Evolutionary conservation across 2,888 invertebrate genomes (phyloP).

Genomic region (Ferrisia virgata): DNA sequence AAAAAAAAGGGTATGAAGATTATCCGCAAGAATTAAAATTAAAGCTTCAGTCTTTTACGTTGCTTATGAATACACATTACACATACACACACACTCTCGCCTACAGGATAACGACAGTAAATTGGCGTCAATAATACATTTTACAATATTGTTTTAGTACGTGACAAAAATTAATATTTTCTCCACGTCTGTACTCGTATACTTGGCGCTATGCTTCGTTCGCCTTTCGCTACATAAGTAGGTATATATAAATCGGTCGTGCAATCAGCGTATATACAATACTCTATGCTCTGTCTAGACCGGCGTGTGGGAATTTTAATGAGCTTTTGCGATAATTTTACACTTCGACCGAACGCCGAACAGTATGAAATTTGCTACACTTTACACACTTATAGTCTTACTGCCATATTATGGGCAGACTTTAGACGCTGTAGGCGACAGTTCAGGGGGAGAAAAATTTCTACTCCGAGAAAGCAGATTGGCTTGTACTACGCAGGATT

Average conservation of each 20-base stretch:
- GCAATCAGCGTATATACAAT: neutral
- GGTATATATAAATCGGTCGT: neutral
- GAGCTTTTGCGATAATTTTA: neutral
- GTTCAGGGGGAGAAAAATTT: neutral
- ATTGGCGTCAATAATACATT: conserved; percentile 19
- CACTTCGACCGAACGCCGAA: neutral
- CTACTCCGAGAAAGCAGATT: neutral
- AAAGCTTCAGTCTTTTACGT: neutral
- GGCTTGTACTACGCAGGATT: neutral
- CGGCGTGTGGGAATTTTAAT: neutral
- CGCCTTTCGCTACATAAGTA: too few relatives aligned
- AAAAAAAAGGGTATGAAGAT: too few relatives aligned
- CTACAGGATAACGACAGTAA: too few relatives aligned
- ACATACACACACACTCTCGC: too few relatives aligned
- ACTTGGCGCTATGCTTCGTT: too few relatives aligned
- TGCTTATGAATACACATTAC: too few relatives aligned
- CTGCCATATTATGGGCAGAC: too few relatives aligned
- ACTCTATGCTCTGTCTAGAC: too few relatives aligned
- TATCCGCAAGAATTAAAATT: neutral
- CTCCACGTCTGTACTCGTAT: neutral
- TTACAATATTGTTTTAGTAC: conserved; percentile 28
- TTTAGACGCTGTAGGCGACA: too few relatives aligned
- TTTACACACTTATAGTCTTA: neutral
- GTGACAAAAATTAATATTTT: conserved; percentile 20
- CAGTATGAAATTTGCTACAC: neutral